Evolutionary conservation across 2,113 vertebrate genomes (phyloP), one percentile per base, ranked within the genome.

Genomic region (Heterochromis multidens): DNA sequence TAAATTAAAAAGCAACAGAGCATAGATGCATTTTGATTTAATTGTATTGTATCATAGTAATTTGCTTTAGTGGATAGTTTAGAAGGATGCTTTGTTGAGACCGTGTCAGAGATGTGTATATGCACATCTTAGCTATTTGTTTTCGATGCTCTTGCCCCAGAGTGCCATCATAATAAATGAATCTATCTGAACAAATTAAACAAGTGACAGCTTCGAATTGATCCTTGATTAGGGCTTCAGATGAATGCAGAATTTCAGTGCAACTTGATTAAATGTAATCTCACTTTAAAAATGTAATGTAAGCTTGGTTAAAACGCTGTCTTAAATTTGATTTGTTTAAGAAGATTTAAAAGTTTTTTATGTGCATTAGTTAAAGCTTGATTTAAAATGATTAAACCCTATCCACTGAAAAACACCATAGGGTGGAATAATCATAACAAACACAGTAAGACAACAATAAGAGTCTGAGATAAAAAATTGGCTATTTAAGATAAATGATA

Each of bases 221-320:
- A 93, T 94, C 82, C 83, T 81, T 91, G 81, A 92, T 94, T 80
- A 80, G 70, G 37, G 29, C 46, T 85, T 87, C 90, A 89, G 93
- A 93, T 87, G 74, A 88, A 82, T 83, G n/a, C 85, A 6, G 49
- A 86, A 81, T 90, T 84, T 87, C 37, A 70, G 21, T 81, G 77
- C 90, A 77, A 83, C 80, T 56, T 59, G n/a, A 93, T 90, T 91
- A 80, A 92, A 81, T 83, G 57, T 81, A 85, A 90, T 91, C 57
- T 83, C 16, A 9, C 58, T 86, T 89, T 83, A 72, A 93, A 65
- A 91, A 83, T 91, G 76, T 57, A 67, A 91, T 61, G 79, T 77
- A 85, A 89, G 84, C 70, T 17, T 23, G 67, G 43, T 91, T 92
- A 88, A 89, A 88, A 70, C 54, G 31, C 16, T 1, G 43, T 78